Base-by-base conservation (phyloP, 2,797 vertebrate genomes). In the Phataginus tricuspis region DNA sequence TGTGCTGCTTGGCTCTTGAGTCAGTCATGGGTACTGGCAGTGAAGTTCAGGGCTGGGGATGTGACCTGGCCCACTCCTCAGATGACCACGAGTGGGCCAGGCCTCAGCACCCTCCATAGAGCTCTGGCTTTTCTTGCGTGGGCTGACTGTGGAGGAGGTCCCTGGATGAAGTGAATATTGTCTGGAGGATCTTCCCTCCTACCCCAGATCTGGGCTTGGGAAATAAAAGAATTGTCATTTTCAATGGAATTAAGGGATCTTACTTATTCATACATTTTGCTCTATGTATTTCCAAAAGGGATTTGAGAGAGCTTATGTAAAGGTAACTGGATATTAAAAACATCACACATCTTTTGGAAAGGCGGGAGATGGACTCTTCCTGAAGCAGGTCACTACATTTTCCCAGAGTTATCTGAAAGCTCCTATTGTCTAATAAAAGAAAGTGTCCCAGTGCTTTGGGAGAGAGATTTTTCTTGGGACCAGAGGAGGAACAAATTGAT, bases 211-310 rank as follows among this genome's bases (percentile, higher is more conserved):
- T 88, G 42, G n/a, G 71, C 39, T 53, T 25, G 87, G 74, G 42
- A 80, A 80, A 86, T 55, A 51, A 92, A 93, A 69, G 71, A 57
- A 53, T 6, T 21, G 66, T n/a, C 16, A 59, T 61, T 91, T 95
- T 90, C 34, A 71, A 4, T 31, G 45, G 68, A 66, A 42, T 10
- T 5, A 11, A 93, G 25, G 71, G 51, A 6, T 90, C 34, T 85
- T 57, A 27, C 8, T 74, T 74, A 86, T 29, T 14, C 8, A 83
- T 29, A 23, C 0, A 42, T 79, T 74, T 69, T 31, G 61, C 13
- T 80, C 4, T 79, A 19, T 0, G 4, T 8, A 66, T 6, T 84
- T 63, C 72, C 59, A 39, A 34, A 77, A 39, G 4, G 11, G 34
- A 4, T 77, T 63, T 42, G 34, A 59, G 63, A 66, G 34, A 57